Conservation (phyloP, 2,888 invertebrate genomes). For the Caenorhabditis sp. region DNA sequence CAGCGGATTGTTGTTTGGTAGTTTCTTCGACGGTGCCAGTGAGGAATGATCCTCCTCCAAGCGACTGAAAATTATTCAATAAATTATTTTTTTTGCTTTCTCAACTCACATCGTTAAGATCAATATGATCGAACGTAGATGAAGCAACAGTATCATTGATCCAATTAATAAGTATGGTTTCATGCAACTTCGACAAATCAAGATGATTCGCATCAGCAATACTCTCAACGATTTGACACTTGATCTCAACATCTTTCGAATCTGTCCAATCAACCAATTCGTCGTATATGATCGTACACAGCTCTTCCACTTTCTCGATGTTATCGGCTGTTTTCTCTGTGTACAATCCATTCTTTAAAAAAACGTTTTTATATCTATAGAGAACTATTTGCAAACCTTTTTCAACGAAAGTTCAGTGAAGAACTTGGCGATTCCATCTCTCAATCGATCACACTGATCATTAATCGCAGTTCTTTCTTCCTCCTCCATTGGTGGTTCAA, state of each 20-base stretch:
- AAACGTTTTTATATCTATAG: not conserved
- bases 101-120: conserved; percentile 35
- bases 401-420: conserved; percentile 45
- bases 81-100: not conserved
- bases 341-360: conserved; percentile 35
- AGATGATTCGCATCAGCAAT: conserved; percentile 28
- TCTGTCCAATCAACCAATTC: conserved; percentile 52
- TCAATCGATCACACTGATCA: conserved; percentile 36
- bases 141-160: conserved; percentile 13
- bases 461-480: conserved; percentile 23
- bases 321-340: conserved; percentile 39
- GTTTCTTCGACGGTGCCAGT: conserved; percentile 11
- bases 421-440: conserved; percentile 43
- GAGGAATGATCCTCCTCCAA: conserved; percentile 27
- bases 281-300: conserved; percentile 50
- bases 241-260: conserved; percentile 39
- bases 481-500: conserved; percentile 14
- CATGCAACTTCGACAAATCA: conserved; percentile 21
- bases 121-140: conserved; percentile 9
- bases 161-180: conserved; percentile 29
- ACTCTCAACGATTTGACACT: conserved; percentile 23
- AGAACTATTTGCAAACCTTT: conserved; percentile 12
- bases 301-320: conserved; percentile 41
- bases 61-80: conserved; percentile 12
- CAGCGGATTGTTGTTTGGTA: conserved; percentile 3